Conservation (phyloP, 2,888 invertebrate species). For the Monoplex corrugatus region DNA sequence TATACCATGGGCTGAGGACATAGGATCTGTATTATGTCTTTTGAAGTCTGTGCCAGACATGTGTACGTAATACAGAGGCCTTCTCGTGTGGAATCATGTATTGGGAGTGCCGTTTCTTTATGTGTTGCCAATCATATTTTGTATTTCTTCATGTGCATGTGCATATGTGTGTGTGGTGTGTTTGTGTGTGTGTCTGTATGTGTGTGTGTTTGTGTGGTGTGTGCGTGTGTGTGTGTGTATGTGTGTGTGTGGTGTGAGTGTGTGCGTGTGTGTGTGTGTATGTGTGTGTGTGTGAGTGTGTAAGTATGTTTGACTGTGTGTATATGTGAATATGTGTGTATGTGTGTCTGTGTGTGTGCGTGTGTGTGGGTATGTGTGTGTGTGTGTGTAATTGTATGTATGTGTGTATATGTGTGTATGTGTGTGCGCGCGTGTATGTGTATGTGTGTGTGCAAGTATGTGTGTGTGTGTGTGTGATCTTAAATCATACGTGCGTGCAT, state of each 20-base stretch:
- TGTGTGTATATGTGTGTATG: conserved; percentile 1
- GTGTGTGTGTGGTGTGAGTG: not conserved
- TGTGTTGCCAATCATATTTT: too few species aligned
- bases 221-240: not conserved
- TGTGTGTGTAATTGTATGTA: not conserved
- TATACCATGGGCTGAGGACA: too few species aligned
- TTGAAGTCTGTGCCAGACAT: too few species aligned
- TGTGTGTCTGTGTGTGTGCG: not conserved
- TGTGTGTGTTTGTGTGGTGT: not conserved
- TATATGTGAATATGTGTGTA: not conserved
- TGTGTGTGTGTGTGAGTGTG: not conserved
- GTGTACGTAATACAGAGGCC: too few species aligned
- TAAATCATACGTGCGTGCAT: too few species aligned
- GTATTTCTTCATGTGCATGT: too few species aligned
- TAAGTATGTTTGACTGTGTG: not conserved
- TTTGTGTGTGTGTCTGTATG: not conserved
- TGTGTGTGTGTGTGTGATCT: not conserved
- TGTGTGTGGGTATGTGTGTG: not conserved
- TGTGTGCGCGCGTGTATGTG: not conserved
- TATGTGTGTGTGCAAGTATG: not conserved
- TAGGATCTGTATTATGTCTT: too few species aligned
- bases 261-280: not conserved
- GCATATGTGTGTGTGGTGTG: too few species aligned
- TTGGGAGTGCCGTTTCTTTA: too few species aligned
- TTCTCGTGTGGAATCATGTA: too few species aligned